Conservation (phyloP, 2,888 invertebrate genomes). For the Drosophila diplacantha region DNA sequence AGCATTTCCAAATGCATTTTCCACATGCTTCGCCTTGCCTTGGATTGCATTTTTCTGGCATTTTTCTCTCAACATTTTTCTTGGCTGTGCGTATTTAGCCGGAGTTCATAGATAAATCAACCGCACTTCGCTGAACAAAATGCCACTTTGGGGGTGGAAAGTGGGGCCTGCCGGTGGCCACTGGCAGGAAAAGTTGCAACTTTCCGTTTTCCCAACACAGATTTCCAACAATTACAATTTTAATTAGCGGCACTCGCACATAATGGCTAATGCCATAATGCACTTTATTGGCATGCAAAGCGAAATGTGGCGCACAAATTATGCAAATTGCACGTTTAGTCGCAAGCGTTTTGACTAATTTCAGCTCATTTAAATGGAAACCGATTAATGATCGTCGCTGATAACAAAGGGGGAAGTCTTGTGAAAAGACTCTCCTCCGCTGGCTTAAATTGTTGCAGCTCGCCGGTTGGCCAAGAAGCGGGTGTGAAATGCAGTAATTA, state of each 20-base stretch:
- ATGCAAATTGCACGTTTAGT: conserved; percentile 56
- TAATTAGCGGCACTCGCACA: conserved; percentile 48
- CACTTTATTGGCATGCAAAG: conserved; percentile 58
- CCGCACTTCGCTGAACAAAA: conserved; percentile 53
- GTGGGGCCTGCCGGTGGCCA: not conserved
- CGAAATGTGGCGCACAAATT: conserved; percentile 42
- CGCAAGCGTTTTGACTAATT: conserved; percentile 44
- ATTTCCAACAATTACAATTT: conserved; percentile 50
- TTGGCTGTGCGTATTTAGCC: conserved; percentile 20
- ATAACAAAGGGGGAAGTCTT: conserved; percentile 40
- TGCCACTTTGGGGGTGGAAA: conserved; percentile 13
- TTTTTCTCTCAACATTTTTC: conserved; percentile 44
- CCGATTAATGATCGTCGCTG: conserved; percentile 44
- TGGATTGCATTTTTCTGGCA: conserved; percentile 24
- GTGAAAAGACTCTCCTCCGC: conserved; percentile 26
- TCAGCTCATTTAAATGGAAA: conserved; percentile 50
- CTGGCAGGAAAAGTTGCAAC: conserved; percentile 26
- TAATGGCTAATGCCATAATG: conserved; percentile 45
- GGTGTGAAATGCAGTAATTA: conserved; percentile 30
- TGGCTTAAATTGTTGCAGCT: conserved; percentile 18
- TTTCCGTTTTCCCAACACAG: conserved; percentile 48
- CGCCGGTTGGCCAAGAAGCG: conserved; percentile 31
- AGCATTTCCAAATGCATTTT: conserved; percentile 40
- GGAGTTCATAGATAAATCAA: conserved; percentile 43
- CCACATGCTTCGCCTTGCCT: conserved; percentile 19